Base-by-base conservation (phyloP, 2,888 invertebrate genomes). In the Argyresthia albistria region DNA sequence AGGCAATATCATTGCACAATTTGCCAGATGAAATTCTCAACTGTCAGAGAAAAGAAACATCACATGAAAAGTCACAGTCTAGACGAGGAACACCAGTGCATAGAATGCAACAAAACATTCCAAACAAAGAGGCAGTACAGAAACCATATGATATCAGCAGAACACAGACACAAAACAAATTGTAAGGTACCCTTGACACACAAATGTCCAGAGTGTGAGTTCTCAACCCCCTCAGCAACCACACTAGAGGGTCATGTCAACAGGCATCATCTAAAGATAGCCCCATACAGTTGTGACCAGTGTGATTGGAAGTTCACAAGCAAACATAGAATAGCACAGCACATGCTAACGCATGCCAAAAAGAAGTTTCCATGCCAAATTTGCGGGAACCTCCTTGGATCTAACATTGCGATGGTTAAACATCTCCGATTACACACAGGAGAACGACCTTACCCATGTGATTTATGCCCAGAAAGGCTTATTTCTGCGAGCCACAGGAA, bases 311-410 rank as follows among this genome's bases (percentile, higher is more conserved):
- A 11, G 4, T 12, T 42, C 12, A 42, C 12, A 12, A 42, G 11
- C 76, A 76, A 50, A 68, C 67, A 43, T 57, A 67, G 6, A 76
- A 75, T n/a, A 55, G 60, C 11, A 73, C 73, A 52, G 56, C 59
- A 70, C 50, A 58, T 76, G 45, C 66, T 65, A 36, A 64, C 66
- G 0, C 76, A 76, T 15, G 4, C 1, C 10, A n/a, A 7, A 8
- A n/a, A 46, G 10, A 10, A 46, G 14, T 6, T 14, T 16, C n/a
- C 8, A 8, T 46, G 46, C 14, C 6, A 14, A 1, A 15, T 14
- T 14, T 46, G 46, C 25, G 15, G 15, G 8, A 7, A 46, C 11
- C 10, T 12, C 15, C 14, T 46, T 15, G 10, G 46, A 14, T 6
- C n/a, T 14, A 46, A n/a, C 46, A 8, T 46, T 14, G n/a, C 7